Evolutionary conservation across 2,888 invertebrate genomes (phyloP).

Genomic region (Falcaria lacertinaria): DNA sequence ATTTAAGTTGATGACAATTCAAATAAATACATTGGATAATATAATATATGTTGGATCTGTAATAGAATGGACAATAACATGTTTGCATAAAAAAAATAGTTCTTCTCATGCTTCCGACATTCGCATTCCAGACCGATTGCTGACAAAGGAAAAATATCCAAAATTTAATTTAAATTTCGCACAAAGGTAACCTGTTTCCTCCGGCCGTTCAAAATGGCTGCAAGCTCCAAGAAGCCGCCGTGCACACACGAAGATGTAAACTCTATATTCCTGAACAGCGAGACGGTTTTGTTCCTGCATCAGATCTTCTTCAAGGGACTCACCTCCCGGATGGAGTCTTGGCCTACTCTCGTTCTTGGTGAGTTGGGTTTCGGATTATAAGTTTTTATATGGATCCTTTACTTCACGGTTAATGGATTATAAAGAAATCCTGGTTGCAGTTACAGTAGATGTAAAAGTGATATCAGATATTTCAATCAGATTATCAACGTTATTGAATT

Average conservation of each 20-base stretch:
- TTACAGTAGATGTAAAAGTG: no score
- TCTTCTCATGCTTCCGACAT: no score
- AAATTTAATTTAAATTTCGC: not conserved
- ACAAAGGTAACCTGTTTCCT: constrained; percentile 88
- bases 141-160: not conserved
- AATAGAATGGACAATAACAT: no score
- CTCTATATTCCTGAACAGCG: constrained; percentile 95
- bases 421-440: no score
- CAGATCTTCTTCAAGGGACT: constrained; percentile 96
- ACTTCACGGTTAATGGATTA: not conserved
- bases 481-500: no score
- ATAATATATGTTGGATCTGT: no score
- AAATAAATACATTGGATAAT: no score
- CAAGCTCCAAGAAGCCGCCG: constrained; percentile 94
- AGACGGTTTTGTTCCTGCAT: constrained; percentile 94
- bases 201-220: constrained; percentile 95
- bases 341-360: constrained; percentile 96
- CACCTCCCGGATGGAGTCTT: constrained; percentile 93
- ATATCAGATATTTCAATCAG: no score
- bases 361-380: constrained; percentile 31
- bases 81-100: no score
- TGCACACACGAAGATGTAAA: constrained; percentile 96
- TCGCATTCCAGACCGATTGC: not conserved
- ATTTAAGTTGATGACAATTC: no score
- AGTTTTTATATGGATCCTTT: not conserved